Evolutionary conservation across 2,888 invertebrate genomes (phyloP), one percentile per base, ranked within the genome.

Genomic region (Cremastinae sp.): DNA sequence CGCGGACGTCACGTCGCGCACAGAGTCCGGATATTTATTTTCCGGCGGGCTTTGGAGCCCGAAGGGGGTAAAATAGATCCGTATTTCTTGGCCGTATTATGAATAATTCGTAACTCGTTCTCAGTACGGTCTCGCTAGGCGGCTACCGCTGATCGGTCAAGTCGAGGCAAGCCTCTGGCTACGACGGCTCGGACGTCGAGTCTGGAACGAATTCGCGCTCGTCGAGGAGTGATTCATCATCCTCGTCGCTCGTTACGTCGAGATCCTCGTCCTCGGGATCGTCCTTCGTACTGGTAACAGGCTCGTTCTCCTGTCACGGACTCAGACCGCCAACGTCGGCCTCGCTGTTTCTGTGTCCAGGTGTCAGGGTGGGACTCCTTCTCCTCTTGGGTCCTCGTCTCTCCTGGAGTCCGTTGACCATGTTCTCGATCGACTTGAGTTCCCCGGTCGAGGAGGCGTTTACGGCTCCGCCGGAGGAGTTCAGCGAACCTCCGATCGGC

Each of bases 361-460:
- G 83, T 58, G 86, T 86, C 35, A 86, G 47, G 39, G 87, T 86
- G 3, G 88, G 84, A 43, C 85, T 84, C 53, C 87, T 93, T 90
- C 96, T 95, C 83, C 96, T 95, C 90, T 97, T 80, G 1, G 78
- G 43, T 18, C 56, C 73, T 12, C 82, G 93, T 90, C 95, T 96
- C 81, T 96, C 96, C 90, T 98, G 97, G 79, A 98, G 92, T 12
- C 97, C 98, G 90, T 97, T 98, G 82, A 98, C 97, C 98, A 98
- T 98, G 90, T 97, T 96, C 91, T 98, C 98, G 91, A 98, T 98
- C 90, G 95, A 97, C 91, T 97, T 97, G 82, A 98, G 93, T 91
- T 98, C 97, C 78, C 94, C 95, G 49, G 95, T 93, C 41, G 93
- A 93, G 79, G 92, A 92, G 79, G 93, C 94, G 5, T 81, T 72